Conservation (phyloP, 2,113 vertebrate genomes). For the Notiomystis cincta region DNA sequence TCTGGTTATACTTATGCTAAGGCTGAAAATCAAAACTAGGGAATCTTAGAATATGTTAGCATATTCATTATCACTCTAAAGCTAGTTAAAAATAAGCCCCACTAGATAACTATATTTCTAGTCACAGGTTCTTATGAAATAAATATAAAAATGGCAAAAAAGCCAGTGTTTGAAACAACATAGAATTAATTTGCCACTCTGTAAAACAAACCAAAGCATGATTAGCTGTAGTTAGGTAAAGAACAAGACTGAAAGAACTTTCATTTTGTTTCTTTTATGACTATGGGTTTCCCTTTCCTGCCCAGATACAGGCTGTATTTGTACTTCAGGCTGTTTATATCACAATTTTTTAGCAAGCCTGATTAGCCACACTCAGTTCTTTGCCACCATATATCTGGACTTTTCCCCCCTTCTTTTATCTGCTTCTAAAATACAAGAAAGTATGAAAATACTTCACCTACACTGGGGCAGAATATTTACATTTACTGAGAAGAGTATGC, state of each 20-base stretch:
- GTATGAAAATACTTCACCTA: neutral
- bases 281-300: neutral
- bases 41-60: neutral
- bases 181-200: neutral
- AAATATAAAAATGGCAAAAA: neutral
- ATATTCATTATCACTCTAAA: neutral
- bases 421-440: neutral
- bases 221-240: neutral
- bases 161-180: neutral
- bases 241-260: neutral
- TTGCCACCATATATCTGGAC: neutral
- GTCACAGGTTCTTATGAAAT: neutral
- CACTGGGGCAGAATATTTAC: neutral
- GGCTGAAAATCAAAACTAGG: neutral
- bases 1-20: neutral
- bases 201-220: neutral
- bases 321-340: neutral
- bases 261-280: neutral
- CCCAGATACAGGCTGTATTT: neutral
- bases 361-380: neutral
- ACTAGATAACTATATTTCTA: neutral
- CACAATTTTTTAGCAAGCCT: neutral
- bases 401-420: neutral
- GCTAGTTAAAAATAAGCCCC: neutral
- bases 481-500: neutral